Percentiles rank a stretch among this genome's conserved stretches.
phyloP scores from a whole-genome alignment of 2,888 invertebrate species.

The Agriopis leucophaearia region DNA sequence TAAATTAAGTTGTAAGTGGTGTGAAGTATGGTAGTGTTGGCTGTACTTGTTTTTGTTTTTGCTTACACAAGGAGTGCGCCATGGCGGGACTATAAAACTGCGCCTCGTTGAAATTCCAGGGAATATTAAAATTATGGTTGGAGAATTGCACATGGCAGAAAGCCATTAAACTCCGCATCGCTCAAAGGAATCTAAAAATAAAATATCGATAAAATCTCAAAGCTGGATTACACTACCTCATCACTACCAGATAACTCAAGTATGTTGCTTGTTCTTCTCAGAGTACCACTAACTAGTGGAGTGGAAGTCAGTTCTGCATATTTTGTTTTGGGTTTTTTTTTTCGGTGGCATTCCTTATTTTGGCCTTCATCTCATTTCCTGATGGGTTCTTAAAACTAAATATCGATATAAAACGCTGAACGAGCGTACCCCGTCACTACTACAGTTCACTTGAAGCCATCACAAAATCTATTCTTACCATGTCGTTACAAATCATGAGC shows the following conservation, averaged over 20 bases:
- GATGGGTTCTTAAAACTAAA: background rate
- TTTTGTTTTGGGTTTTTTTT: too few species aligned
- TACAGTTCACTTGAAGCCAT: constrained; percentile 41
- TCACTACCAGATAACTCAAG: background rate
- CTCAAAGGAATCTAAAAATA: constrained; percentile 6
- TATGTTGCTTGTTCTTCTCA: background rate
- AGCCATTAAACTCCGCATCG: background rate
- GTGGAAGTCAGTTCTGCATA: too few species aligned
- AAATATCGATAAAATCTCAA: constrained; percentile 4
- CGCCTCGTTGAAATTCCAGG: constrained; percentile 5
- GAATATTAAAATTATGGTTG: constrained; percentile 2
- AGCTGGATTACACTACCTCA: background rate
- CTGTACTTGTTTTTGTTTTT: constrained; percentile 12
- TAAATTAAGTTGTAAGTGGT: background rate
- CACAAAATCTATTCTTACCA: constrained; percentile 63
- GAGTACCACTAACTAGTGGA: too few species aligned
- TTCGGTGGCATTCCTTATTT: background rate
- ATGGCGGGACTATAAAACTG: background rate
- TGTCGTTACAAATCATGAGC: constrained; percentile 32
- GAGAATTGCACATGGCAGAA: constrained; percentile 8
- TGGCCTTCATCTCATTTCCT: background rate
- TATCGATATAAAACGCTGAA: background rate
- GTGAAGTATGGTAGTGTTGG: constrained; percentile 1
- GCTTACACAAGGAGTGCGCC: background rate
- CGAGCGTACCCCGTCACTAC: constrained; percentile 9